Percentiles rank a stretch among this genome's conserved stretches.
Conservation (phyloP, 2,888 invertebrate species). For the Drosophila hamatofila region DNA sequence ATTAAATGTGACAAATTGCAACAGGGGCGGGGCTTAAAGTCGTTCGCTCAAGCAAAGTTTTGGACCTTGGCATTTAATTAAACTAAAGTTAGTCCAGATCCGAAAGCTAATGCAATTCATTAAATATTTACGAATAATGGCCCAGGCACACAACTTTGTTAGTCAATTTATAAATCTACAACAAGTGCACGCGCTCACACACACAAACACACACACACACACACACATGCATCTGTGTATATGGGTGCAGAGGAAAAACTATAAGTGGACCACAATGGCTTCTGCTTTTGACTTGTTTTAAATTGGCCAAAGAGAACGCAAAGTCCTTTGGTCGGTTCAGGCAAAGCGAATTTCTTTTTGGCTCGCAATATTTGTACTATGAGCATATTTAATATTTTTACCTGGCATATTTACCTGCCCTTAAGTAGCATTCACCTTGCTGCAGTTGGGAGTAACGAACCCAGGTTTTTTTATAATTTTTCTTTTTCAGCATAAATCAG, state of each 20-base stretch:
- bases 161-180: constrained; percentile 37
- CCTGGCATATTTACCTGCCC: constrained; percentile 23
- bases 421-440: constrained; percentile 16
- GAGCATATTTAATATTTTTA: constrained; percentile 20
- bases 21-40: constrained; percentile 59
- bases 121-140: constrained; percentile 69
- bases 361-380: constrained; percentile 12
- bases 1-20: constrained; percentile 77
- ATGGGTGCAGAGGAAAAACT: constrained; percentile 5
- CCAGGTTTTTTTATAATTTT: neutral
- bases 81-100: constrained; percentile 61
- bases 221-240: neutral
- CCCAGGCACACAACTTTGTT: constrained; percentile 55
- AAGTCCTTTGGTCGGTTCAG: constrained; percentile 12
- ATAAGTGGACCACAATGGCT: constrained; percentile 30
- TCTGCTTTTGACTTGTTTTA: constrained; percentile 41
- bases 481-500: constrained; percentile 31
- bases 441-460: constrained; percentile 3
- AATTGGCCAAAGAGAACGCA: constrained; percentile 30
- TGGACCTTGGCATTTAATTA: constrained; percentile 70
- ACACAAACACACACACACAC: neutral
- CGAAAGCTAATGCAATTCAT: constrained; percentile 72
- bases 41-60: constrained; percentile 54
- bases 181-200: constrained; percentile 28
- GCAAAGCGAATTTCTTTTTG: constrained; percentile 7